Base-by-base conservation (phyloP, 1,140 invertebrate genomes). In the Phymastichus coffea region DNA sequence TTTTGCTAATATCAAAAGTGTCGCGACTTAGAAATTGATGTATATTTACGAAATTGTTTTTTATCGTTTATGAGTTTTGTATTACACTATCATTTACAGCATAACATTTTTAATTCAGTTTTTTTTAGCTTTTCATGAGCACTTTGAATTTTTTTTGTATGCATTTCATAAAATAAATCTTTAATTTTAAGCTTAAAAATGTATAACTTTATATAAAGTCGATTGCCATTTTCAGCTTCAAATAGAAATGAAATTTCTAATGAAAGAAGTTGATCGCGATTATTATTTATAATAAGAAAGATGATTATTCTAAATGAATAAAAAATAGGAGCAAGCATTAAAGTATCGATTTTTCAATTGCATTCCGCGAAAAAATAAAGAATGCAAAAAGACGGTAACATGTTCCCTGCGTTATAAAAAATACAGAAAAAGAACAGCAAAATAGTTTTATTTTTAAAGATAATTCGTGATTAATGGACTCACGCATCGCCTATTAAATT, bases 351-450 rank as follows among this genome's bases (percentile, higher is more conserved):
- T 49, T 61, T 61, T 47, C 40, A 22, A 48, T 56, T 19, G 26
- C 22, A 61, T 61, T 61, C 58, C n/a, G 9, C 3, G 12, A 48
- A 48, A 19, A 33, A n/a, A n/a, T n/a, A 19, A 49, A 41, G 59
- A 56, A 61, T 61, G 46, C 46, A 49, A 56, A 61, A 20, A 55
- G 51, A 61, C 59, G 59, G 59, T 61, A 56, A 40, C 59, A 61
- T 55, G 59, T 61, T 61, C 59, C 59, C 59, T 61, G 59, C 46
- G 38, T 61, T 61, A 51, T 33, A 47, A 26, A 51, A 49, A 35
- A 25, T 12, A 48, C 6, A 23, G 12, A 35, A 30, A 19, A 49
- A 15, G 19, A 46, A 54, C n/a, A 55, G 14, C 28, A 33, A 53
- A 48, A 40, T 53, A 38, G 41, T 20, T 47, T 47, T 54, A 28